phyloP scores from a whole-genome alignment of 1,140 invertebrate species.

The Aphaenogaster floridana region DNA sequence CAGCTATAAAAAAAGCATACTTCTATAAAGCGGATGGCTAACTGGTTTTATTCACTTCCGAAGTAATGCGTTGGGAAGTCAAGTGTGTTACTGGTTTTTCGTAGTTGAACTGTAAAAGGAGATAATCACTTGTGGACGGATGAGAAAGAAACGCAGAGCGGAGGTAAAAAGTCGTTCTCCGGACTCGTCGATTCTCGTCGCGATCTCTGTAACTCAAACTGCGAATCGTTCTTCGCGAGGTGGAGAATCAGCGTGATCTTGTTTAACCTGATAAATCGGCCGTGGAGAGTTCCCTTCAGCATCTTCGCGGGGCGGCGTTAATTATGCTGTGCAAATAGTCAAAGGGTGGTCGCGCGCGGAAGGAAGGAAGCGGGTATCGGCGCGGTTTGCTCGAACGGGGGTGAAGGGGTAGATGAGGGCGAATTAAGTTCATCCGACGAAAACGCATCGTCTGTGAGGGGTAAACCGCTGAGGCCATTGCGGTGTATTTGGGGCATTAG shows the following conservation, averaged over 20 bases:
- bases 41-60: not conserved
- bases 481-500: too few relatives aligned
- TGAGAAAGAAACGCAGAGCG: not conserved
- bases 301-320: conserved; percentile 33
- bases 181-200: too few relatives aligned
- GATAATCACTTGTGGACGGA: not conserved
- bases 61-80: not conserved
- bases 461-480: too few relatives aligned
- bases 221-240: not conserved
- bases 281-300: conserved; percentile 11
- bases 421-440: conserved; percentile 37
- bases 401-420: too few relatives aligned
- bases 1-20: not conserved
- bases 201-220: not conserved
- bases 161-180: not conserved
- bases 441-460: conserved; percentile 24
- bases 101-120: not conserved
- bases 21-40: not conserved
- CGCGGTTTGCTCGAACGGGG: conserved; percentile 17
- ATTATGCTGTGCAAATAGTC: conserved; percentile 52
- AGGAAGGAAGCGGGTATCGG: conserved; percentile 20
- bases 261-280: conserved; percentile 52
- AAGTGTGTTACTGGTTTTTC: not conserved
- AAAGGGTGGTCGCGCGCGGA: not conserved
- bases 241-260: conserved; percentile 18